Percentiles rank a stretch among this genome's conserved stretches.
Conservation (phyloP, 37 sponge, comb jelly and placozoan genomes). For the Cladorhizidae sp. region DNA sequence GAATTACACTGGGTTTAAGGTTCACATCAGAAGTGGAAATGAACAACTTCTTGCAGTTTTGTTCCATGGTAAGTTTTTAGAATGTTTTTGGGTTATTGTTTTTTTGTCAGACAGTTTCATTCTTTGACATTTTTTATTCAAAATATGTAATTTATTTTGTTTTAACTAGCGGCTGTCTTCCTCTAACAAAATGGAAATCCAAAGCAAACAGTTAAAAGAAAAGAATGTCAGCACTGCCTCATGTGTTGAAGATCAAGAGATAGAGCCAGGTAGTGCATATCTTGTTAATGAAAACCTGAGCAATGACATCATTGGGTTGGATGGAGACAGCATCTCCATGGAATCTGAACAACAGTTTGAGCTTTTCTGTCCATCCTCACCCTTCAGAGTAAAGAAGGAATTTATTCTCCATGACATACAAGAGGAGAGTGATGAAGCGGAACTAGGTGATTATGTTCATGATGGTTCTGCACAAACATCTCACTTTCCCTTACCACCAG, state of each 20-base stretch:
- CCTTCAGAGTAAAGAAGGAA: not conserved
- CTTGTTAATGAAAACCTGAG: not conserved
- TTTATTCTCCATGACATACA: conserved; percentile 31
- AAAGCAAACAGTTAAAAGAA: too few species aligned
- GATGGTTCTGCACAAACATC: not conserved
- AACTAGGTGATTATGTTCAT: not conserved
- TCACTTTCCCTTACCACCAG: too few species aligned
- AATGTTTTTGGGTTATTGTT: too few species aligned
- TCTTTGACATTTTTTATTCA: too few species aligned
- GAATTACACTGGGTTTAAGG: conserved; percentile 56
- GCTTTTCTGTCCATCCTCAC: conserved; percentile 13
- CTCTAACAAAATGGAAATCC: not conserved
- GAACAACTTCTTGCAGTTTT: conserved; percentile 51
- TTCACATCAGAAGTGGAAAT: conserved; percentile 60
- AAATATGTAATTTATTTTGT: conserved; percentile 5
- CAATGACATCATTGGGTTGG: not conserved
- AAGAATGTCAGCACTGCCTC: too few species aligned
- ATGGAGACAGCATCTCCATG: not conserved
- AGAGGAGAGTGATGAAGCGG: conserved; percentile 28
- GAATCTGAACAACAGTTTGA: conserved; percentile 3
- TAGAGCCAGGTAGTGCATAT: not conserved
- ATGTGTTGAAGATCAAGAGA: too few species aligned
- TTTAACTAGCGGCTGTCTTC: not conserved
- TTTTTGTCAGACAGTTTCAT: too few species aligned
- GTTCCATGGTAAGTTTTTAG: conserved; percentile 59